Percentiles rank a stretch among this genome's conserved stretches.
Evolutionary conservation across 1,140 invertebrate species (phyloP).

Genomic region (Papilio helenus): DNA sequence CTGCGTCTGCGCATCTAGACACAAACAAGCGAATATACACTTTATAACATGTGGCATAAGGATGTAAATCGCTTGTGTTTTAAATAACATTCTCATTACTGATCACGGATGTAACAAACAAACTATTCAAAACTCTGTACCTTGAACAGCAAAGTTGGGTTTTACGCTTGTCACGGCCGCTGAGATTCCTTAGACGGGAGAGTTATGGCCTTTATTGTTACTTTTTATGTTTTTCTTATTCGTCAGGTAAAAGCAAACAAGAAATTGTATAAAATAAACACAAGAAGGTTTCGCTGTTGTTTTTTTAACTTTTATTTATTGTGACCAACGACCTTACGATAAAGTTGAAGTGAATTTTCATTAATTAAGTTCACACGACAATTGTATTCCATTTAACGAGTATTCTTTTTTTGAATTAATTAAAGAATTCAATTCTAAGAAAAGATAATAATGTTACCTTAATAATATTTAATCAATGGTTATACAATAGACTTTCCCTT

Average conservation of each 20-base stretch:
- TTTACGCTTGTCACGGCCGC: conserved; percentile 66
- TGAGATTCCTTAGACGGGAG: conserved; percentile 61
- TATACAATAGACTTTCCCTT: too few relatives aligned
- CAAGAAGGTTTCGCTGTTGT: conserved; percentile 37
- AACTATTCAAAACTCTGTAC: conserved; percentile 80
- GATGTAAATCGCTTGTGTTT: conserved; percentile 34
- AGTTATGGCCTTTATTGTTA: conserved; percentile 60
- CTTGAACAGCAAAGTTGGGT: conserved; percentile 75
- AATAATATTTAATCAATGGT: too few relatives aligned
- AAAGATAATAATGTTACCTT: too few relatives aligned
- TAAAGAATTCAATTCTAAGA: too few relatives aligned
- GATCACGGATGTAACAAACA: conserved; percentile 80
- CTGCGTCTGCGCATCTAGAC: conserved; percentile 74
- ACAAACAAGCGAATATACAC: conserved; percentile 46
- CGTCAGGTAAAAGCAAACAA: conserved; percentile 50
- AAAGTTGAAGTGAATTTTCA: conserved; percentile 1
- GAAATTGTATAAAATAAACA: conserved; percentile 51
- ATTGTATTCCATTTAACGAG: neutral
- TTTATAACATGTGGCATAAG: conserved; percentile 23
- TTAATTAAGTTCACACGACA: neutral
- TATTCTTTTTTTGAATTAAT: neutral
- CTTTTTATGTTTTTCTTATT: conserved; percentile 60
- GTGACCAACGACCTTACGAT: conserved; percentile 33
- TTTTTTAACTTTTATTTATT: conserved; percentile 39
- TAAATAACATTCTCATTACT: conserved; percentile 68